Evolutionary conservation across 2,797 vertebrate genomes (phyloP).

Genomic region (Psittacula echo): DNA sequence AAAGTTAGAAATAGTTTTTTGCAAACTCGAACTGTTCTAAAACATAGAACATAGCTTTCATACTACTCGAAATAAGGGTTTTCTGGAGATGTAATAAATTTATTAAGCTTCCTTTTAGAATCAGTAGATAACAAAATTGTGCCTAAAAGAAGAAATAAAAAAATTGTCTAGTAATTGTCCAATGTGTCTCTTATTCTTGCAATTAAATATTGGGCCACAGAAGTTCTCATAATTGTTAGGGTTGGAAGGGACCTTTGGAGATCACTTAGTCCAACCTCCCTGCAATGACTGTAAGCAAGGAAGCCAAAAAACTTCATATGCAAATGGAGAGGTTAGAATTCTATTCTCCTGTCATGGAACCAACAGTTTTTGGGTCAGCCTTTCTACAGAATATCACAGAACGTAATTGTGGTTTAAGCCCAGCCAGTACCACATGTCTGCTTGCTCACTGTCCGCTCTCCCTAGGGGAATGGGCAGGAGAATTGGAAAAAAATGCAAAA

Average conservation of each 20-base stretch:
- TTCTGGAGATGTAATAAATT: not conserved
- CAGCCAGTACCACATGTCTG: not conserved
- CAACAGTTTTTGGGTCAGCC: not conserved
- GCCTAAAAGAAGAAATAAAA: not conserved
- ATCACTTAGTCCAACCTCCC: not conserved
- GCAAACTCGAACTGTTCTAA: not conserved
- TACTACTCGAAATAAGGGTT: not conserved
- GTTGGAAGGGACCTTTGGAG: not conserved
- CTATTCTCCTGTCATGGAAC: not conserved
- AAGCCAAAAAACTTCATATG: not conserved
- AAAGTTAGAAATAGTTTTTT: not conserved
- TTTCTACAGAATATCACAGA: not conserved
- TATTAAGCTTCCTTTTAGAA: not conserved
- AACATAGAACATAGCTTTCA: not conserved
- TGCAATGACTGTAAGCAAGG: not conserved
- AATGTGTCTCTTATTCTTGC: not conserved
- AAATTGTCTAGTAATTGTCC: not conserved
- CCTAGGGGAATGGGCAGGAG: not conserved
- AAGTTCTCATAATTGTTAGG: not conserved
- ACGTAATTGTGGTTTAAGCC: not conserved
- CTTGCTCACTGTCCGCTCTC: not conserved
- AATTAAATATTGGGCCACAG: not conserved
- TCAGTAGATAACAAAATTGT: not conserved
- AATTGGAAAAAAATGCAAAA: not conserved
- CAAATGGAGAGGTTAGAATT: not conserved